Evolutionary conservation across 2,113 vertebrate genomes (phyloP), one percentile per base, ranked within the genome.

Genomic region (Eira barbara): DNA sequence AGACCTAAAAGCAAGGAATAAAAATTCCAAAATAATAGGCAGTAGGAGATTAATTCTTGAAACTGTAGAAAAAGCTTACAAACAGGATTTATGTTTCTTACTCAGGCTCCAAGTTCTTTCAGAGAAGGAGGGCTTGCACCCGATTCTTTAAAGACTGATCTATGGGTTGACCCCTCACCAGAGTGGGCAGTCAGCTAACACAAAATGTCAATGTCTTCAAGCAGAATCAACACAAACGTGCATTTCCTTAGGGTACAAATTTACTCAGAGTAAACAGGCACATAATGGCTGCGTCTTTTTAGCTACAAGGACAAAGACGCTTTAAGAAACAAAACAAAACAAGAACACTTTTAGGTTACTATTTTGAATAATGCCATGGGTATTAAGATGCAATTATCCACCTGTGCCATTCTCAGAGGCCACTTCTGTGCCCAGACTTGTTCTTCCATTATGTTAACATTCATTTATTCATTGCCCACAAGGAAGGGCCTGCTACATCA

Each of bases 201-300:
- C 18, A 83, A 65, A 90, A 67, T 36, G 36, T 49, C 52, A 39
- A 34, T 47, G 36, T 1, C 4, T 71, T 87, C 67, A 52, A 92
- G 59, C 23, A 71, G 4, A 97, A 94, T 71, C 27, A 95, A 78
- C 5, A 67, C 36, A 90, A 82, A 79, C 25, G 89, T 20, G 0
- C 76, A 47, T 59, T 92, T 94, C 81, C 74, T 96, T 80, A 82
- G 88, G 73, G 49, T 69, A 23, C 47, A 90, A 25, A 61, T 49
- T 86, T 88, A 89, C 83, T 96, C 84, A 63, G 65, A 86, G 59
- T 79, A 86, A 95, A 89, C 39, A 87, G 34, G 45, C 36, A 95
- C 61, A 29, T 59, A 79, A 63, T 76, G 78, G 59, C 63, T 25
- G 4, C 83, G 15, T 67, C 49, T 94, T 93, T 39, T 47, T 34